phyloP scores from a whole-genome alignment of 2,888 invertebrate genomes.

The Drosophila macrospina region DNA sequence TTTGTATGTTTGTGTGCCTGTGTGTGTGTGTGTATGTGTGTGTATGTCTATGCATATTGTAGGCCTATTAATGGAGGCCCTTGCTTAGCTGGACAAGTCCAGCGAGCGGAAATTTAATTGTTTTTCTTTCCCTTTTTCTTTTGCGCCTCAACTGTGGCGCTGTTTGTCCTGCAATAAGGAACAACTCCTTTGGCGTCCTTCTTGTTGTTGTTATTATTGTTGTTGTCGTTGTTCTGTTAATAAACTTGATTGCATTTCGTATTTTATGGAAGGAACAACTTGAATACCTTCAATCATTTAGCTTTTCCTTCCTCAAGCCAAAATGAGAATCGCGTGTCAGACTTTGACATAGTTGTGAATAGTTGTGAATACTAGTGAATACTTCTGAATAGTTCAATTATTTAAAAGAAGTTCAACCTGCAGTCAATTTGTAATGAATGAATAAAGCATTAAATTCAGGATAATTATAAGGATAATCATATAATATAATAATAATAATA shows the following conservation, averaged over 20 bases:
- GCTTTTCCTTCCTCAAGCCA: background rate
- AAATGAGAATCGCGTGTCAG: slow-evolving; percentile 53
- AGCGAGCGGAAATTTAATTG: slow-evolving; percentile 71
- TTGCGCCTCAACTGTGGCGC: background rate
- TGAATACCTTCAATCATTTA: background rate
- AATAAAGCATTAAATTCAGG: background rate
- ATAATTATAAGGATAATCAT: background rate
- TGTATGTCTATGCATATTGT: slow-evolving; percentile 29
- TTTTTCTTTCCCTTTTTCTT: slow-evolving; percentile 32
- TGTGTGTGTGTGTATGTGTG: slow-evolving; percentile 6
- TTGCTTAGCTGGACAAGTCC: slow-evolving; percentile 49
- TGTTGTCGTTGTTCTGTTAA: slow-evolving; percentile 36
- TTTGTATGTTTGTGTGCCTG: slow-evolving; percentile 3
- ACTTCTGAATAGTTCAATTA: slow-evolving; percentile 37
- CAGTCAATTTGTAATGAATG: background rate
- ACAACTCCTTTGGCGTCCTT: slow-evolving; percentile 20
- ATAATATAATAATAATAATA: background rate
- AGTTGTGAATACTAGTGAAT: background rate
- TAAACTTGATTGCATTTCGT: slow-evolving; percentile 66
- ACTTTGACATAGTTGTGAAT: slow-evolving; percentile 45
- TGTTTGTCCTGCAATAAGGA: slow-evolving; percentile 1
- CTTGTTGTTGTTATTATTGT: slow-evolving; percentile 9
- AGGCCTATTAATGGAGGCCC: slow-evolving; percentile 45
- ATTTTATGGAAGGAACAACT: background rate
- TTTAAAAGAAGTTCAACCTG: slow-evolving; percentile 20